Conservation (phyloP, 2,888 invertebrate species). For the Pedicia rivosa region DNA sequence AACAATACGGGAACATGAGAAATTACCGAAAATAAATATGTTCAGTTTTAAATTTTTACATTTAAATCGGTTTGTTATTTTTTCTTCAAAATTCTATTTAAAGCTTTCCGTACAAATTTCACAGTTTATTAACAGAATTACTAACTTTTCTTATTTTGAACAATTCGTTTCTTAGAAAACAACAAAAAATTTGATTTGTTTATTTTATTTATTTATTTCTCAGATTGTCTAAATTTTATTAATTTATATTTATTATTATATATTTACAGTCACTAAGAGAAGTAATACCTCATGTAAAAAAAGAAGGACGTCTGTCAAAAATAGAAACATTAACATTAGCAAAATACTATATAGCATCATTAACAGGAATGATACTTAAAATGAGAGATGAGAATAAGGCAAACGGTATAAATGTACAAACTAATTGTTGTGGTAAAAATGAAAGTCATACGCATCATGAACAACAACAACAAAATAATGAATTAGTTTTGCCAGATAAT, state of each 20-base stretch:
- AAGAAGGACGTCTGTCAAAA: slow-evolving; percentile 70
- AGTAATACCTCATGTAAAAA: slow-evolving; percentile 75
- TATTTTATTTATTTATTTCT: too few species aligned
- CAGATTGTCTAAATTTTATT: too few species aligned
- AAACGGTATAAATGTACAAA: slow-evolving; percentile 3
- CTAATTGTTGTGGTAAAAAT: not conserved
- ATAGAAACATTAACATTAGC: slow-evolving; percentile 78
- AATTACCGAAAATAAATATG: too few species aligned
- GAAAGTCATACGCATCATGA: not conserved
- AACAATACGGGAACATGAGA: too few species aligned
- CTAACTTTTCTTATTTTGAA: too few species aligned
- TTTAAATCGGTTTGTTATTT: too few species aligned
- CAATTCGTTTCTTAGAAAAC: too few species aligned
- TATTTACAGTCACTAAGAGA: slow-evolving; percentile 53
- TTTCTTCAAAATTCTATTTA: too few species aligned
- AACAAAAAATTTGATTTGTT: too few species aligned
- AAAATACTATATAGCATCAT: slow-evolving; percentile 78
- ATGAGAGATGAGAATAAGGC: slow-evolving; percentile 46
- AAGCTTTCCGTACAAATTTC: not conserved
- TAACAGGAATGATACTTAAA: slow-evolving; percentile 71
- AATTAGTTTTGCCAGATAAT: slow-evolving; percentile 3
- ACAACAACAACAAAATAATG: not conserved
- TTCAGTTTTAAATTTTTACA: too few species aligned
- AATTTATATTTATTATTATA: not conserved
- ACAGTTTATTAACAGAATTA: too few species aligned